Evolutionary conservation across 1,140 invertebrate species (phyloP).

Genomic region (Lepidurus arcticus): DNA sequence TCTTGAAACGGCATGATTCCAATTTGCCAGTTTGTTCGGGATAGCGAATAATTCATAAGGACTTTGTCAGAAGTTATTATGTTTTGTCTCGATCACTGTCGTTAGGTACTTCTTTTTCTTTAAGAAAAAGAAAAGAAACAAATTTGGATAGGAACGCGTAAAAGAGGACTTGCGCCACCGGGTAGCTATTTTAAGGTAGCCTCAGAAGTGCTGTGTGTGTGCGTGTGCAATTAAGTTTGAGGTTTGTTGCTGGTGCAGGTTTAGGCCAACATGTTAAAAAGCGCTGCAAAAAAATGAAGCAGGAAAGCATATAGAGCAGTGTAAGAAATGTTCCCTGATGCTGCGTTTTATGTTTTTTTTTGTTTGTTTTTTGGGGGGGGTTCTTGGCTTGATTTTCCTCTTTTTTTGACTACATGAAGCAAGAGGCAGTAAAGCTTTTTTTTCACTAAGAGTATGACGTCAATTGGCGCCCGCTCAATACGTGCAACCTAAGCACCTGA

Average conservation of each 20-base stretch:
- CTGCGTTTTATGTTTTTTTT: conserved; percentile 11
- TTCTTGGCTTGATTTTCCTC: neutral
- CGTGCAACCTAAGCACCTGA: conserved; percentile 8
- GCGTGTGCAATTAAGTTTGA: conserved; percentile 8
- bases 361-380: too few species aligned
- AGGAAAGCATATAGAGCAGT: neutral
- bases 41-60: neutral
- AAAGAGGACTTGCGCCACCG: conserved; percentile 4
- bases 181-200: conserved; percentile 14
- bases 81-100: neutral
- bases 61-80: neutral
- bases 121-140: neutral
- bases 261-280: conserved; percentile 5
- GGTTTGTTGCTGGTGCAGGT: neutral
- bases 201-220: neutral
- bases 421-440: neutral
- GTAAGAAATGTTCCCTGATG: neutral
- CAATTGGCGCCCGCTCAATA: conserved; percentile 20
- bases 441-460: neutral
- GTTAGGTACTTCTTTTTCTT: neutral
- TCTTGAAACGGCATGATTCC: neutral
- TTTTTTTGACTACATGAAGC: neutral
- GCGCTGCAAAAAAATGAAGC: neutral
- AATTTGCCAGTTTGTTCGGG: neutral
- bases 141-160: neutral